These are phyloP conservation scores for Antennarius maculatus DNA, from an alignment of 2,797 vertebrate genomes.

Conservation along the genomic window DNA sequence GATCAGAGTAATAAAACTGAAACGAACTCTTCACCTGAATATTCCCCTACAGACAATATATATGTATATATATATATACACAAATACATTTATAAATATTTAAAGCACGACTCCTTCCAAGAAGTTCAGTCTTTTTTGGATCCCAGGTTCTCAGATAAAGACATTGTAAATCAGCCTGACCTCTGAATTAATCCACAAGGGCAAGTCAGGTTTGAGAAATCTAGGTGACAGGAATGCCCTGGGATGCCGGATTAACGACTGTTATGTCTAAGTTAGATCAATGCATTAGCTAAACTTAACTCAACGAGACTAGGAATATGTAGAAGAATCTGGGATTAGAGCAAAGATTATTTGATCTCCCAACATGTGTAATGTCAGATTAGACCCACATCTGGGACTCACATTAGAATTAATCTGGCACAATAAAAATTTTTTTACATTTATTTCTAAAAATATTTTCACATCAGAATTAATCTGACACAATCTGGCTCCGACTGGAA, in stretches of 20 bases:
- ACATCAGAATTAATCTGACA: no score
- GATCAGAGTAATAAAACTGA: conserved; percentile 2
- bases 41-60: conserved; percentile 34
- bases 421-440: no score
- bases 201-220: conserved; percentile 34
- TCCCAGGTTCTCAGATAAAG: neutral
- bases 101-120: neutral
- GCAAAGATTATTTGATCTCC: neutral
- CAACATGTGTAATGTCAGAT: no score
- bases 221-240: conserved; percentile 26
- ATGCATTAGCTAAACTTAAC: conserved; percentile 6
- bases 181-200: conserved; percentile 27
- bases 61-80: neutral
- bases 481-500: no score
- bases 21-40: conserved; percentile 43
- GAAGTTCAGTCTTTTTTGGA: neutral
- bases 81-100: conserved; percentile 42
- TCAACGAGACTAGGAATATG: neutral
- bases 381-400: no score
- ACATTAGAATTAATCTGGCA: no score
- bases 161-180: conserved; percentile 1
- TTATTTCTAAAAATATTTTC: no score
- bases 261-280: conserved; percentile 29
- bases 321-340: neutral
- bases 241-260: conserved; percentile 31